These are phyloP conservation scores for Chesias legatella DNA, from an alignment of 2,888 invertebrate species.

Conservation along the genomic window DNA sequence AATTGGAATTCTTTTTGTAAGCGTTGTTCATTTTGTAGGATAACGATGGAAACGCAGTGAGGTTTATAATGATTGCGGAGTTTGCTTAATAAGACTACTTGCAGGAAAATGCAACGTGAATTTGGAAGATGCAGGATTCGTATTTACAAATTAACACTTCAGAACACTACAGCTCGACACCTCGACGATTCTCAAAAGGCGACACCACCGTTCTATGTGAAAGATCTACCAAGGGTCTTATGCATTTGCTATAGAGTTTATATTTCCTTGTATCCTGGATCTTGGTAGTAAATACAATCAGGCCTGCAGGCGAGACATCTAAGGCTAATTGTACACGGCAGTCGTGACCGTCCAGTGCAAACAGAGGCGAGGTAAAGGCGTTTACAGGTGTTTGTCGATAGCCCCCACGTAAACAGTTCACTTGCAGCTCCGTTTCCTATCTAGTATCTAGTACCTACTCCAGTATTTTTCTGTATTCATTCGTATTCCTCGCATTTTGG, in stretches of 20 bases:
- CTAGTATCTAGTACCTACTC: constrained; percentile 22
- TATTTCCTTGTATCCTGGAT: constrained; percentile 10
- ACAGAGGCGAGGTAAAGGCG: constrained; percentile 58
- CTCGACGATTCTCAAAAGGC: constrained; percentile 46
- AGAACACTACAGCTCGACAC: constrained; percentile 31
- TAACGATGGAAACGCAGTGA: constrained; percentile 13
- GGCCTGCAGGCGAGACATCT: constrained; percentile 58
- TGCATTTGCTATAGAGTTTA: constrained; percentile 15
- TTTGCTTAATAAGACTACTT: constrained; percentile 1
- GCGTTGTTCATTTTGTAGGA: constrained; percentile 29
- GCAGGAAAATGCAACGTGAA: not conserved
- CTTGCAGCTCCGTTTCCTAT: constrained; percentile 55
- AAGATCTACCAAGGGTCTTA: constrained; percentile 9
- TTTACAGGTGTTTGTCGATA: constrained; percentile 70
- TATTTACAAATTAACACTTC: constrained; percentile 37
- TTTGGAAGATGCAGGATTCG: constrained; percentile 22
- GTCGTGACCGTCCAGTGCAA: constrained; percentile 66
- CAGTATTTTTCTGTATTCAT: constrained; percentile 22
- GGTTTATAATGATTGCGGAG: constrained; percentile 12
- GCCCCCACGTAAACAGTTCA: constrained; percentile 72
- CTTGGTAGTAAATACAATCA: constrained; percentile 30
- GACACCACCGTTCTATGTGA: constrained; percentile 36
- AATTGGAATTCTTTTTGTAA: constrained; percentile 34
- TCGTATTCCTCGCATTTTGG: constrained; percentile 12
- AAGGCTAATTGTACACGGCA: constrained; percentile 70